Evolutionary conservation across 2,113 vertebrate species (phyloP), one percentile per base, ranked within the genome.

Genomic region (Spizaetus ornatus): DNA sequence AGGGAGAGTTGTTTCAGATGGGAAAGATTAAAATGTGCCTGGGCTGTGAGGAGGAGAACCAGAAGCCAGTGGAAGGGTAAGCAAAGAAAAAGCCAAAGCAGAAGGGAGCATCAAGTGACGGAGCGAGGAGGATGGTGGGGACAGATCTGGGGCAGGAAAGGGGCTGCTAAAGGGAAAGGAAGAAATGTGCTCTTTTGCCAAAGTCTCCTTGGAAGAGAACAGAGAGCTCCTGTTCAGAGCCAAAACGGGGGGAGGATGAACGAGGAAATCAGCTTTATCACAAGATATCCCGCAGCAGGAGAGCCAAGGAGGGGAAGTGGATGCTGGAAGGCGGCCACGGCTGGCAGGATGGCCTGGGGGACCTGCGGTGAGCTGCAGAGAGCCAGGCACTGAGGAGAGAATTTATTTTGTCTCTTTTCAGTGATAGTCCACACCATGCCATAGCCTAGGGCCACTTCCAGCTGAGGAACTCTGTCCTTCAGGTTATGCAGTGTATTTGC

Each of bases 1-100:
- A 65, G 62, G 48, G 70, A 73, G 78, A 58, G 87, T 69, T 91
- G 53, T 94, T 94, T 65, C 93, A 96, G 92, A 94, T 95, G 87
- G 87, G 74, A 93, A 90, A 82, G 78, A 90, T 96, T 96, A 96
- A 95, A 96, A 91, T 21, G 3, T 90, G 62, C 52, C 85, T 93
- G 53, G 90, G 55, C 76, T 92, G 63, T 0, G 8, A 88, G 88
- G 25, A 90, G 66, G 27, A 83, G 78, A 85, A 69, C 20, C 50
- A 95, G 93, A 74, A 96, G 69, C 63, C 63, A 50, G 56, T 36
- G 62, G 65, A 71, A 93, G 56, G 56, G 27, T 72, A 65, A 90
- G 90, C 81, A 80, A 89, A 95, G 66, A 79, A 50, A 65, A 65
- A 95, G 78, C 84, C 95, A 96, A 87, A 80, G 84, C 53, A 62